Evolutionary conservation across 2,888 invertebrate genomes (phyloP).

Genomic region (Auanema freiburgensis): DNA sequence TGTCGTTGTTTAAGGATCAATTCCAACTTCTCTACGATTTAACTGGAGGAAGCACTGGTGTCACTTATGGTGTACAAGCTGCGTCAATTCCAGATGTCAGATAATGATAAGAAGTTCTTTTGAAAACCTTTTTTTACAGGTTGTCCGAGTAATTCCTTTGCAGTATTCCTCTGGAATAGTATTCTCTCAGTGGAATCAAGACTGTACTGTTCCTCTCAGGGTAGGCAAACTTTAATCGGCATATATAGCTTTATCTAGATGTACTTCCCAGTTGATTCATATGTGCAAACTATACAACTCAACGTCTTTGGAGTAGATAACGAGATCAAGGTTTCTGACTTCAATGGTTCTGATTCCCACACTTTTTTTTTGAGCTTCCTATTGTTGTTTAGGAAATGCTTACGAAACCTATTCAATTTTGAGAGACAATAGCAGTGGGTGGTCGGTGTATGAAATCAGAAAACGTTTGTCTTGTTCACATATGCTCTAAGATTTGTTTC

Average conservation of each 20-base stretch:
- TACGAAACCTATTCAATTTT: neutral
- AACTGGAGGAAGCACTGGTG: slow-evolving; percentile 33
- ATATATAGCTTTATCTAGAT: slow-evolving; percentile 13
- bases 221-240: slow-evolving; percentile 6
- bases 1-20: slow-evolving; percentile 13
- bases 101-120: neutral
- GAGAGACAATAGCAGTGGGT: neutral
- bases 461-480: neutral
- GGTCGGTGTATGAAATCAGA: neutral
- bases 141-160: slow-evolving; percentile 34
- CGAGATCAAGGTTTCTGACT: slow-evolving; percentile 21
- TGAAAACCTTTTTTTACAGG: slow-evolving; percentile 5
- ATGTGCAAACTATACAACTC: slow-evolving; percentile 43
- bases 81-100: slow-evolving; percentile 24
- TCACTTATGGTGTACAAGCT: slow-evolving; percentile 26
- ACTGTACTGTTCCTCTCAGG: slow-evolving; percentile 22
- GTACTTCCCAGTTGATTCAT: slow-evolving; percentile 49
- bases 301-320: slow-evolving; percentile 31
- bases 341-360: slow-evolving; percentile 13
- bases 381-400: neutral
- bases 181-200: slow-evolving; percentile 21
- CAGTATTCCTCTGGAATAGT: slow-evolving; percentile 37
- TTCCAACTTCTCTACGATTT: slow-evolving; percentile 36
- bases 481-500: neutral
- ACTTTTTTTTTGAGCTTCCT: neutral